Conservation (phyloP, 2,797 vertebrate genomes). For the Paramormyrops hopkinsi region DNA sequence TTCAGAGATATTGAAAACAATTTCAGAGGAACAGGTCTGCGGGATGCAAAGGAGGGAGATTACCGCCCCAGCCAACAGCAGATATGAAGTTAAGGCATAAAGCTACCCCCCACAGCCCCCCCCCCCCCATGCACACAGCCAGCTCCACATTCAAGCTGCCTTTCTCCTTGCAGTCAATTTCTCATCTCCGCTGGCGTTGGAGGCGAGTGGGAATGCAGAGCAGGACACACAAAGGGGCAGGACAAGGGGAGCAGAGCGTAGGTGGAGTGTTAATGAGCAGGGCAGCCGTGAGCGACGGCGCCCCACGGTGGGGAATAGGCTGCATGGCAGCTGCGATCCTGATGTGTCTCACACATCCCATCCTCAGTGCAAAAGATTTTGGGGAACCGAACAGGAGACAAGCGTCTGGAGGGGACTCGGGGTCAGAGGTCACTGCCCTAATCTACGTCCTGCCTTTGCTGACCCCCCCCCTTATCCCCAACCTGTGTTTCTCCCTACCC, state of each 20-base stretch:
- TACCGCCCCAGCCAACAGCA: constrained; percentile 36
- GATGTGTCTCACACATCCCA: neutral
- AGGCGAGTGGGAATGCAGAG: neutral
- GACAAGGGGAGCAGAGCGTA: neutral
- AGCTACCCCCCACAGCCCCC: constrained; percentile 28
- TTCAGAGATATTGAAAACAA: constrained; percentile 55
- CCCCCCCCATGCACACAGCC: neutral
- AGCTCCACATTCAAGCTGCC: constrained; percentile 26
- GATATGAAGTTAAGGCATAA: constrained; percentile 27
- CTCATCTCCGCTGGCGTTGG: neutral
- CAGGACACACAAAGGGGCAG: neutral
- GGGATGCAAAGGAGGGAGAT: constrained; percentile 38
- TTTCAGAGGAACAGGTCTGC: constrained; percentile 41
- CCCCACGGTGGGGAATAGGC: neutral
- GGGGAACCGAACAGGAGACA: neutral
- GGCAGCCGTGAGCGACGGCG: neutral
- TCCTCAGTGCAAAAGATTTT: neutral
- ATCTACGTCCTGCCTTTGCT: neutral
- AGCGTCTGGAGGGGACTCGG: neutral
- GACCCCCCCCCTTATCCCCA: neutral
- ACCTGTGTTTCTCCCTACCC: neutral
- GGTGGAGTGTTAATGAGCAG: neutral
- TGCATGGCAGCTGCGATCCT: neutral
- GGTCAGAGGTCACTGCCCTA: neutral
- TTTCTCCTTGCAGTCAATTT: constrained; percentile 2